Percentiles rank a stretch among this genome's conserved stretches.
phyloP scores from a whole-genome alignment of 2,113 vertebrate genomes.

The Ameiurus melas region DNA sequence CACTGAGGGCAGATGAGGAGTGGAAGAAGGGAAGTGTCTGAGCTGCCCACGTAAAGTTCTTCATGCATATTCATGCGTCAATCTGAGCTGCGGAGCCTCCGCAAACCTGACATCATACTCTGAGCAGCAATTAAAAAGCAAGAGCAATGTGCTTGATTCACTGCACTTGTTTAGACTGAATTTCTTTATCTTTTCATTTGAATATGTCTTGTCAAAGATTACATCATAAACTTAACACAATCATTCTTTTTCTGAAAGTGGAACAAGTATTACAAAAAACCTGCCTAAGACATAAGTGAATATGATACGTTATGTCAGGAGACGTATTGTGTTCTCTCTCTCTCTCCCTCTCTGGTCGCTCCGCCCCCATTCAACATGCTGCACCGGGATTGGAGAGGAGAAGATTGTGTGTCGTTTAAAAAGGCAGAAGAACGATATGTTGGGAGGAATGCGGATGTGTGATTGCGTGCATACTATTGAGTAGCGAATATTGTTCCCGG shows the following conservation, averaged over 20 bases:
- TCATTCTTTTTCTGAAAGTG: background rate
- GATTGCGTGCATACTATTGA: no score
- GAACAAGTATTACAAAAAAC: background rate
- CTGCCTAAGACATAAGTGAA: no score
- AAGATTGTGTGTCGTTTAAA: no score
- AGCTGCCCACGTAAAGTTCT: slow-evolving; percentile 26
- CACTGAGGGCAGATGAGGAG: background rate
- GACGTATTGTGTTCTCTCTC: no score
- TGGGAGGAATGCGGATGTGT: no score
- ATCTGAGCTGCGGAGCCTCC: slow-evolving; percentile 23
- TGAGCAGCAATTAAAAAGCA: background rate
- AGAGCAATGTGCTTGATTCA: background rate
- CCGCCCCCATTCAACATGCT: no score
- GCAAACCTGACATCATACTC: slow-evolving; percentile 22
- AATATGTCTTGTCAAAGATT: background rate
- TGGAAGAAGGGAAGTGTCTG: background rate
- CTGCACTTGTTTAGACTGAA: background rate
- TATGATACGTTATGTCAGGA: no score
- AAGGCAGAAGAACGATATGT: no score
- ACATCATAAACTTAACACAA: background rate
- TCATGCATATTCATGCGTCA: slow-evolving; percentile 11
- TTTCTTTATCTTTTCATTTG: background rate
- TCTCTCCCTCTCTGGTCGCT: no score
- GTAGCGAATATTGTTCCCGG: no score
- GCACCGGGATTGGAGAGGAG: no score